These are phyloP conservation scores for Pterobdella sp. DNA, from an alignment of 2,888 invertebrate species.

Conservation along the genomic window DNA sequence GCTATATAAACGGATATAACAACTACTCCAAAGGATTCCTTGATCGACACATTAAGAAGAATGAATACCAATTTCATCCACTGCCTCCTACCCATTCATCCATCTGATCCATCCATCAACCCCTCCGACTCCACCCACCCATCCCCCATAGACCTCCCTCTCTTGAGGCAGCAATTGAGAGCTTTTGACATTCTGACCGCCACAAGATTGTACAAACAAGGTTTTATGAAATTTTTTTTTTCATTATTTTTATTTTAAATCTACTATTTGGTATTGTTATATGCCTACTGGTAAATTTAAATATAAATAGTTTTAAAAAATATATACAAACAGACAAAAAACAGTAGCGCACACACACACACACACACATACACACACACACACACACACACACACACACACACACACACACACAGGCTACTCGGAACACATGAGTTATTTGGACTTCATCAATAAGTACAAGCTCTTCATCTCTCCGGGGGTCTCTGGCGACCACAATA, in stretches of 20 bases:
- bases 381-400: too few species aligned
- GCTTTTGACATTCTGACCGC: constrained; percentile 83
- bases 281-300: background rate
- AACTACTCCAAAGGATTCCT: constrained; percentile 63
- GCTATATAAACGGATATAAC: background rate
- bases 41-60: constrained; percentile 78
- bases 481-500: background rate
- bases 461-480: constrained; percentile 42
- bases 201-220: constrained; percentile 79
- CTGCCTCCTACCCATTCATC: constrained; percentile 55
- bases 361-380: too few species aligned
- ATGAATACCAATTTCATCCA: constrained; percentile 81
- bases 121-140: constrained; percentile 8
- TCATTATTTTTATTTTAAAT: constrained; percentile 5
- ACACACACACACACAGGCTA: too few species aligned
- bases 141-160: constrained; percentile 68
- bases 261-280: background rate
- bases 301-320: background rate
- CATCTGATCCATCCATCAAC: too few species aligned
- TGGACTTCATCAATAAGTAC: constrained; percentile 81
- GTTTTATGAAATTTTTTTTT: constrained; percentile 40
- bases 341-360: too few species aligned
- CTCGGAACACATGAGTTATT: constrained; percentile 78
- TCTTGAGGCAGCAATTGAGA: constrained; percentile 68
- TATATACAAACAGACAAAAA: background rate